Base-by-base conservation (phyloP, 1,140 invertebrate genomes). In the Cotesia typhae region DNA sequence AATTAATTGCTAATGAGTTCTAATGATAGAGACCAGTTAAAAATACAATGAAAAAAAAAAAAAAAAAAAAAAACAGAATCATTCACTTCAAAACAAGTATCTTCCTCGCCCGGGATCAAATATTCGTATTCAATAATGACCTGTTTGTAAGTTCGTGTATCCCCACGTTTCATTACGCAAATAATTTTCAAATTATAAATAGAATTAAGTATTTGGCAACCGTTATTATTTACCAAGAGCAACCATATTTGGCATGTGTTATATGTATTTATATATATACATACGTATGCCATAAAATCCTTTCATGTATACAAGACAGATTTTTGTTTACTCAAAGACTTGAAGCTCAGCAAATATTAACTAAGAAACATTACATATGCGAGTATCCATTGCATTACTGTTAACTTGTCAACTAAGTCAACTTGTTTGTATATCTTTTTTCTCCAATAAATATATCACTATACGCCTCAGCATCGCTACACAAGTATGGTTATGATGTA, bases 161-260 rank as follows among this genome's bases (percentile, higher is more conserved):
- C 7, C 57, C 55, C 53, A 20, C 14, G 55, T 71, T 79, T 79
- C 72, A 78, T 83, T 80, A 76, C 80, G 81, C 77, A 82, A 84
- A 83, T 82, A 64, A 82, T 82, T 82, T 83, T 77, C 71, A 66
- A 75, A 38, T 80, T 84, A 85, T 84, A 83, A 85, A 84, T 86
- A 85, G 82, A 72, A 77, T 66, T 72, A 76, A 70, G 76, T 80
- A 84, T 85, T 85, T 86, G 83, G 84, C 80, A 86, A 85, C 81
- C 83, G 82, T 81, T 83, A 83, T 81, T 85, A 83, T 83, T 82
- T 85, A 85, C 81, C 78, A 81, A 81, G 79, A 81, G 59, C 80
- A 75, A 74, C 81, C 82, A 82, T 85, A 78, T 84, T 84, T 70
- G 83, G 80, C 73, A 71, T 37, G 47, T 72, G 70, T 47, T 9